These are phyloP conservation scores for Teinopalpus imperialis DNA, from an alignment of 2,888 invertebrate species.

Conservation along the genomic window DNA sequence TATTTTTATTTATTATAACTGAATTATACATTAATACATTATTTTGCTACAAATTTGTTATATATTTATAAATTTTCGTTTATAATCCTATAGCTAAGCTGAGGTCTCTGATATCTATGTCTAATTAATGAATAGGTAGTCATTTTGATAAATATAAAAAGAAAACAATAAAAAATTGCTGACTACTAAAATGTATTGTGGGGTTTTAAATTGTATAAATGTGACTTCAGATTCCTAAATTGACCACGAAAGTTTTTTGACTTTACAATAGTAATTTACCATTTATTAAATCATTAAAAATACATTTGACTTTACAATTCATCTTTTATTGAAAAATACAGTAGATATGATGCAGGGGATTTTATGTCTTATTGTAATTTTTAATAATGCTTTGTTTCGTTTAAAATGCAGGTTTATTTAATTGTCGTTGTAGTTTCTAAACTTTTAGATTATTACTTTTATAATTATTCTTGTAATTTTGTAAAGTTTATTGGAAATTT, in stretches of 20 bases:
- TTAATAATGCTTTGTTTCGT: slow-evolving; percentile 2
- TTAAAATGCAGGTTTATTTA: slow-evolving; percentile 27
- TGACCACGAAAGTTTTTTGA: slow-evolving; percentile 25
- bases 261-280: slow-evolving; percentile 25
- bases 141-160: slow-evolving; percentile 7
- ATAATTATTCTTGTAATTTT: slow-evolving; percentile 40
- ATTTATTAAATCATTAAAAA: slow-evolving; percentile 9
- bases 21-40: no score
- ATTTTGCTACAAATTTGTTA: no score
- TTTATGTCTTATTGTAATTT: slow-evolving; percentile 10
- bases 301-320: slow-evolving; percentile 12
- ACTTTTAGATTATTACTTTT: slow-evolving; percentile 70
- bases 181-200: slow-evolving; percentile 9
- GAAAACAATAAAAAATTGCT: slow-evolving; percentile 5
- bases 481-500: slow-evolving; percentile 37
- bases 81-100: no score
- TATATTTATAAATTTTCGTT: no score
- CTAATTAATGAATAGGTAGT: background rate
- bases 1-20: no score
- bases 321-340: slow-evolving; percentile 3
- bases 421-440: slow-evolving; percentile 55
- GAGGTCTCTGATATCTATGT: slow-evolving; percentile 10
- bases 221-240: slow-evolving; percentile 22
- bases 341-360: slow-evolving; percentile 5
- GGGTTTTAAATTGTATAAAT: slow-evolving; percentile 5